Evolutionary conservation across 2,113 vertebrate species (phyloP), one percentile per base, ranked within the genome.

Genomic region (Rhizomys pruinosus): DNA sequence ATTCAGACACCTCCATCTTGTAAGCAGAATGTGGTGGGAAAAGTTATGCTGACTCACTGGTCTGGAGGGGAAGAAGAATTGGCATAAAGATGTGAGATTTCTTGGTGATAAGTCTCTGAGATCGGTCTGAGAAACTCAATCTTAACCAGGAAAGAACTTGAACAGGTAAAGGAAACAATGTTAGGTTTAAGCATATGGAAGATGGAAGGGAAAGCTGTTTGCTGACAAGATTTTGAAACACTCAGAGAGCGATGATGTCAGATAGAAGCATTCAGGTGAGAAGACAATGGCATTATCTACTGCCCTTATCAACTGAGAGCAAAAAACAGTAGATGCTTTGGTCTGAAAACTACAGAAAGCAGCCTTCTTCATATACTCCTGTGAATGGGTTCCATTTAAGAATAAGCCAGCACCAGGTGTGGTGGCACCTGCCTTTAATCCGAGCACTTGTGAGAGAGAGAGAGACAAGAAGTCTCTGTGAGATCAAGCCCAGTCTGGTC

Each of bases 311-410:
- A 27, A 23, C 22, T 0, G 3, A 11, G 0, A 22, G 4, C 37
- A 15, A 3, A 3, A n/a, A 15, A 7, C 0, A 11, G 8, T 8
- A 6, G 0, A 1, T 25, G 0, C 66, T 61, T 73, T 47, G 1
- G 8, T 13, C 5, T 29, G 27, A 61, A 19, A 15, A 23, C 25
- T 37, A 27, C 2, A 52, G 37, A 71, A 61, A 19, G 29, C 34
- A 64, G 0, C 4, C 37, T 37, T 7, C 5, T 32, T 20, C 17
- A 1, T 29, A 4, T 29, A 11, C 72, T 17, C 72, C 63, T 74
- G 1, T 81, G 29, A 12, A 6, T 44, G 15, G 10, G 9, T 17
- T 61, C 10, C 85, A 10, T 73, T 69, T 9, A 92, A 64, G 39
- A 92, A 68, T 23, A 52, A 52, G 47, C 11, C 47, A 52, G 11